Percentiles rank a stretch among this genome's conserved stretches.
Evolutionary conservation across 2,797 vertebrate genomes (phyloP).

Genomic region (Ciconia nigra): DNA sequence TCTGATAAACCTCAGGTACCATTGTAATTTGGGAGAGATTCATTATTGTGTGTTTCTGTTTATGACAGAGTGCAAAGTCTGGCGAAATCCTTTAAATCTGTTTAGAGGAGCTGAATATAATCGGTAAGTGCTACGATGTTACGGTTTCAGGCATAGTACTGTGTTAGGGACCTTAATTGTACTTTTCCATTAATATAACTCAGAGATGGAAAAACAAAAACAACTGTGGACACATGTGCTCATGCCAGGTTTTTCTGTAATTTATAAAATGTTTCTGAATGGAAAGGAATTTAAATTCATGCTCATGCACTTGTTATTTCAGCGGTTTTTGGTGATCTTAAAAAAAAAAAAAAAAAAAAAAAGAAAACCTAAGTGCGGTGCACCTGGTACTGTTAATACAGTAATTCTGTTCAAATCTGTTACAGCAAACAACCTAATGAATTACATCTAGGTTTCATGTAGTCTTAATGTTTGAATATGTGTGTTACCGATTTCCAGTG

Average conservation of each 20-base stretch:
- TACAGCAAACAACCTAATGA: background rate
- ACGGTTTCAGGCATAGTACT: background rate
- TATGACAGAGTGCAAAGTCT: conserved; percentile 96
- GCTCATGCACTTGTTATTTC: background rate
- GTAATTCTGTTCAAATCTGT: conserved; percentile 1
- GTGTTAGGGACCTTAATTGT: background rate
- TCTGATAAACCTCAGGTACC: background rate
- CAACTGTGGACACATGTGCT: background rate
- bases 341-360: background rate
- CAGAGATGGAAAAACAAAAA: background rate
- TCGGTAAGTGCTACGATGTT: conserved; percentile 82
- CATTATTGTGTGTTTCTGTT: conserved; percentile 54
- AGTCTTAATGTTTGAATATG: background rate
- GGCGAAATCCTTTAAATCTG: conserved; percentile 97
- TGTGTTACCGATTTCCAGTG: background rate
- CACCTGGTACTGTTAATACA: background rate
- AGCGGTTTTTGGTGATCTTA: background rate
- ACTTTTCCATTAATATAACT: background rate
- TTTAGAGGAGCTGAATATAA: conserved; percentile 98
- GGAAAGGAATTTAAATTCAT: background rate
- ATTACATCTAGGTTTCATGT: background rate
- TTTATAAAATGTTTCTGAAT: background rate
- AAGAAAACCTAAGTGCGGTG: background rate
- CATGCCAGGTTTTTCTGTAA: background rate
- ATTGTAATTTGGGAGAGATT: conserved; percentile 21